phyloP scores from a whole-genome alignment of 2,797 vertebrate species.

The Martes flavigula region DNA sequence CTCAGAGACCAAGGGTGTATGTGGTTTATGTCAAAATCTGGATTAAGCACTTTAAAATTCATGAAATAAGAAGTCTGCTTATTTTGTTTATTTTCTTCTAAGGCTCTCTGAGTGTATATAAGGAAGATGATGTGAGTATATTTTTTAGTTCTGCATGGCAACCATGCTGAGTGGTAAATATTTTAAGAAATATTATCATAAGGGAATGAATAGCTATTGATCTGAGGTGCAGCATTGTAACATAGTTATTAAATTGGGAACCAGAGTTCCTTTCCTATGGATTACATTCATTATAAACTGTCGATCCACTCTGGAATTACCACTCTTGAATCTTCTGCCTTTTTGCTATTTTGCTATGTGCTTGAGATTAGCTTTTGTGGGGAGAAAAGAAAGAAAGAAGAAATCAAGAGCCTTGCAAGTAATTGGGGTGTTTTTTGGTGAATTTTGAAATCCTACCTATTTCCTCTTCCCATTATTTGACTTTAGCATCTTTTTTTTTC shows the following conservation, averaged over 20 bases:
- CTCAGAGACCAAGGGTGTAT: neutral
- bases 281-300: conserved; percentile 56
- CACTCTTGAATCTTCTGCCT: conserved; percentile 12
- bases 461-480: conserved; percentile 4
- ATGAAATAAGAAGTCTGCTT: conserved; percentile 41
- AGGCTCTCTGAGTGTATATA: neutral
- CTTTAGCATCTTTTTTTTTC: neutral
- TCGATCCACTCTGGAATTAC: neutral
- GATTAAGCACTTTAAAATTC: conserved; percentile 19
- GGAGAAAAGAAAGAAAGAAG: neutral
- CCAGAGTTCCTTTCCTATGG: conserved; percentile 11
- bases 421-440: conserved; percentile 49
- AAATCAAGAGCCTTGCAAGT: neutral
- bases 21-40: conserved; percentile 4
- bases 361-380: conserved; percentile 37
- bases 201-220: conserved; percentile 53
- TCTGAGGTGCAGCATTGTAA: conserved; percentile 9
- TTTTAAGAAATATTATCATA: conserved; percentile 50
- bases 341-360: conserved; percentile 2
- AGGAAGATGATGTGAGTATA: neutral
- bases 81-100: conserved; percentile 49
- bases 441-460: conserved; percentile 54
- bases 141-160: conserved; percentile 48
- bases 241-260: conserved; percentile 49
- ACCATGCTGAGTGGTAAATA: neutral